These are phyloP conservation scores for Drosophila miranda DNA, from an alignment of 1,140 invertebrate species.

Conservation along the genomic window DNA sequence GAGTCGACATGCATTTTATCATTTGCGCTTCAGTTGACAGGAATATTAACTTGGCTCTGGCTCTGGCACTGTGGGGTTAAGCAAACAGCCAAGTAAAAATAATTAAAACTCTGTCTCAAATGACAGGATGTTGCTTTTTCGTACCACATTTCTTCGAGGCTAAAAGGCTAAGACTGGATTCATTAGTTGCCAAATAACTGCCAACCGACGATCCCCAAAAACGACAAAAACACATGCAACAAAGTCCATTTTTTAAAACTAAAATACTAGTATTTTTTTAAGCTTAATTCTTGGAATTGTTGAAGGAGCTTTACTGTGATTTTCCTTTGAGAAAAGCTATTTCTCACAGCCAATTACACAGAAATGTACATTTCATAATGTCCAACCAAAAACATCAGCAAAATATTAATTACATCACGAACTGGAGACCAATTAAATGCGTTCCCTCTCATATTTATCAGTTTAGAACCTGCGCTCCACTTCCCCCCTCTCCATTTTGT, in stretches of 20 bases:
- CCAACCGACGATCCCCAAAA: slow-evolving; percentile 38
- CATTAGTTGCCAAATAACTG: slow-evolving; percentile 72
- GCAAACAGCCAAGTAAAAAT: slow-evolving; percentile 71
- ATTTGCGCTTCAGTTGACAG: slow-evolving; percentile 71
- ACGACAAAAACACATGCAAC: not conserved
- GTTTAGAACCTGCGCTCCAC: too few relatives aligned
- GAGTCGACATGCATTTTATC: slow-evolving; percentile 66
- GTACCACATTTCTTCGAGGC: slow-evolving; percentile 31
- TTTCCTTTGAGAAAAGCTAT: too few relatives aligned
- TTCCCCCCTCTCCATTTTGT: not conserved
- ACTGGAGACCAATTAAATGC: too few relatives aligned
- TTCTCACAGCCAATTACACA: too few relatives aligned
- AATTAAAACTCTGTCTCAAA: slow-evolving; percentile 69
- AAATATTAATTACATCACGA: too few relatives aligned
- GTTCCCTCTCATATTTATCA: too few relatives aligned
- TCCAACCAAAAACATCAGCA: too few relatives aligned
- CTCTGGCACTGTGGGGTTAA: slow-evolving; percentile 18
- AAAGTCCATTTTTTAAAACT: slow-evolving; percentile 63
- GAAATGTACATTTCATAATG: too few relatives aligned
- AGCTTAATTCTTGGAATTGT: slow-evolving; percentile 22
- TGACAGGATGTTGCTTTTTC: slow-evolving; percentile 38
- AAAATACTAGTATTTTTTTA: slow-evolving; percentile 2
- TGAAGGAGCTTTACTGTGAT: not conserved
- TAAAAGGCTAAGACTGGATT: slow-evolving; percentile 69
- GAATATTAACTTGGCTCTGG: slow-evolving; percentile 59